phyloP scores from a whole-genome alignment of 2,797 vertebrate genomes.

The Oophaga sylvatica region DNA sequence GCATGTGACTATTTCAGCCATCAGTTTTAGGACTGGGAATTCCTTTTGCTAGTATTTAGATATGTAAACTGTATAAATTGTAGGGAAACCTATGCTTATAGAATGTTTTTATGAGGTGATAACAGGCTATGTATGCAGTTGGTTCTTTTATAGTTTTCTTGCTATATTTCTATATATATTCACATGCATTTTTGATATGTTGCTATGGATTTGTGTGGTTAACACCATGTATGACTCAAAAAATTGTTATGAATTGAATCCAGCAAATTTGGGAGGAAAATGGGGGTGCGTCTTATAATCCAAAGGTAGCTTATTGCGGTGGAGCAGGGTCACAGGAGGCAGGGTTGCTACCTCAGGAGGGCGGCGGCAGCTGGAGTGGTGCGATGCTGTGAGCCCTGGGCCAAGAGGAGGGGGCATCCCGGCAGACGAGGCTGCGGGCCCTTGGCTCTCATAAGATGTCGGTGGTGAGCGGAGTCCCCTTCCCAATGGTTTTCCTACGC shows the following conservation, averaged over 20 bases:
- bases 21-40: conserved; percentile 5
- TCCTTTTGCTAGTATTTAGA: conserved; percentile 16
- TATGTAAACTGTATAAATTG: conserved; percentile 29
- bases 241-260: not conserved
- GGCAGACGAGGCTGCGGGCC: too few relatives aligned
- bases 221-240: conserved; percentile 4
- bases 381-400: too few relatives aligned
- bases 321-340: too few relatives aligned
- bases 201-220: not conserved
- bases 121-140: conserved; percentile 31
- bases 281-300: too few relatives aligned
- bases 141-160: conserved; percentile 7
- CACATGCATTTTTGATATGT: not conserved
- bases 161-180: conserved; percentile 10
- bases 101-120: conserved; percentile 35
- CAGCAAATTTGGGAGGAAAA: not conserved
- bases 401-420: too few relatives aligned
- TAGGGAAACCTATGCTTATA: not conserved
- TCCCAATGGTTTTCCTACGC: too few relatives aligned
- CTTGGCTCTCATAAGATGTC: too few relatives aligned
- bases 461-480: too few relatives aligned
- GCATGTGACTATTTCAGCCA: conserved; percentile 25
- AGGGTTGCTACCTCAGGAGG: too few relatives aligned
- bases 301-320: too few relatives aligned
- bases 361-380: too few relatives aligned